Conservation (phyloP, 2,797 vertebrate genomes). For the Parambassis ranga region DNA sequence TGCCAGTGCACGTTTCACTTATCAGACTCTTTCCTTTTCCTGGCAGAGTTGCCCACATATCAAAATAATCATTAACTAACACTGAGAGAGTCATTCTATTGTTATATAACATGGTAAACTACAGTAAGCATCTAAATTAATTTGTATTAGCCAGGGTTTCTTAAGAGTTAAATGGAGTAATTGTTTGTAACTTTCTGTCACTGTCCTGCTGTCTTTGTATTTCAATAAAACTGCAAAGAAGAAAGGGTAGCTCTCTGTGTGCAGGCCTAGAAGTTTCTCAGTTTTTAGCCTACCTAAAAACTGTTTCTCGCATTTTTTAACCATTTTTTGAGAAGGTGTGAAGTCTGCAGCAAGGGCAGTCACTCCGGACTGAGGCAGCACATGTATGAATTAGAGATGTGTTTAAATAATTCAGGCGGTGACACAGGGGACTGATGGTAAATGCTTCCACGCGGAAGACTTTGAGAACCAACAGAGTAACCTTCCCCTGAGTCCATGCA, state of each 20-base stretch:
- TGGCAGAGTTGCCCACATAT: slow-evolving; percentile 24
- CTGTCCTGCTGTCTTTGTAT: background rate
- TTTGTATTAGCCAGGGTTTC: background rate
- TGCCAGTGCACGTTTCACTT: slow-evolving; percentile 18
- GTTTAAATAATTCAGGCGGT: slow-evolving; percentile 80
- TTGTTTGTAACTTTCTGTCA: background rate
- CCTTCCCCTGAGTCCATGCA: slow-evolving; percentile 72
- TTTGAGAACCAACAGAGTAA: slow-evolving; percentile 72
- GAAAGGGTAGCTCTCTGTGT: no score
- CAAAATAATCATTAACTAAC: slow-evolving; percentile 36
- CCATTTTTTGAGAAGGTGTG: slow-evolving; percentile 57
- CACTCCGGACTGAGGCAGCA: slow-evolving; percentile 43
- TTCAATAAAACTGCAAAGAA: background rate
- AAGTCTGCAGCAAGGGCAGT: slow-evolving; percentile 41
- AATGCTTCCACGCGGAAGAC: slow-evolving; percentile 79
- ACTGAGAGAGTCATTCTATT: background rate
- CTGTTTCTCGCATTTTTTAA: slow-evolving; percentile 1
- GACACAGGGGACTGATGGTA: slow-evolving; percentile 75
- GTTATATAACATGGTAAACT: no score
- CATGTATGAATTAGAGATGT: slow-evolving; percentile 79
- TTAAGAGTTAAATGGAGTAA: background rate
- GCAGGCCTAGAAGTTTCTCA: background rate
- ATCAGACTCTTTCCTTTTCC: slow-evolving; percentile 62
- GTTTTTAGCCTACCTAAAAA: background rate
- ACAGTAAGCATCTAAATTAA: no score